Percentiles rank a stretch among this genome's conserved stretches.
Evolutionary conservation across 2,888 invertebrate species (phyloP).

Genomic region (Cantharis nigra): DNA sequence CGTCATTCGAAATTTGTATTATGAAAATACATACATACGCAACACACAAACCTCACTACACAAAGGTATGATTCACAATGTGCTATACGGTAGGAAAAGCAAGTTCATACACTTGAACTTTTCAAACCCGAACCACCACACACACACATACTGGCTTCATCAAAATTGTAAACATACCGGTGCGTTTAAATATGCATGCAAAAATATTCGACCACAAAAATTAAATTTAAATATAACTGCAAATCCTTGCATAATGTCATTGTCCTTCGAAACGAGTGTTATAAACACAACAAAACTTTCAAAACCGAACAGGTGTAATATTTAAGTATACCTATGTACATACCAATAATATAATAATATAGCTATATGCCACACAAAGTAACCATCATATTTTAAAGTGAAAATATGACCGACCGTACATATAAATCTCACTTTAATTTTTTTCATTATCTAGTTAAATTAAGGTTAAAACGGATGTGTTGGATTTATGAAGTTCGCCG

Average conservation of each 20-base stretch:
- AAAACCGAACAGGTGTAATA: neutral
- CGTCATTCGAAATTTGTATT: neutral
- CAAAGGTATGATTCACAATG: conserved; percentile 15
- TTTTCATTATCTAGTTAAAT: neutral
- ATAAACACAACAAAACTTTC: neutral
- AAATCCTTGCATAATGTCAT: neutral
- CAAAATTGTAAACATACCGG: neutral
- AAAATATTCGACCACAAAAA: neutral
- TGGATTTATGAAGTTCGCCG: neutral
- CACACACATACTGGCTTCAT: neutral
- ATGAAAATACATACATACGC: neutral
- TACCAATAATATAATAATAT: neutral
- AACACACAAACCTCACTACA: neutral
- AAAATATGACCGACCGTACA: neutral
- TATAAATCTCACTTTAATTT: neutral
- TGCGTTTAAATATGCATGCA: neutral
- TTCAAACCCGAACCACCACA: neutral
- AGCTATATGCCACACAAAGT: neutral
- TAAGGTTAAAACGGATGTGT: neutral
- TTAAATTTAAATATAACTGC: neutral
- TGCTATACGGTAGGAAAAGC: conserved; percentile 15
- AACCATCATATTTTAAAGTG: neutral
- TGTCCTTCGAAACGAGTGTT: neutral
- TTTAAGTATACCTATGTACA: neutral
- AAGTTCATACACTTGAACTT: conserved; percentile 30